Conservation (phyloP, 2,888 invertebrate species). For the Netelia virgata region DNA sequence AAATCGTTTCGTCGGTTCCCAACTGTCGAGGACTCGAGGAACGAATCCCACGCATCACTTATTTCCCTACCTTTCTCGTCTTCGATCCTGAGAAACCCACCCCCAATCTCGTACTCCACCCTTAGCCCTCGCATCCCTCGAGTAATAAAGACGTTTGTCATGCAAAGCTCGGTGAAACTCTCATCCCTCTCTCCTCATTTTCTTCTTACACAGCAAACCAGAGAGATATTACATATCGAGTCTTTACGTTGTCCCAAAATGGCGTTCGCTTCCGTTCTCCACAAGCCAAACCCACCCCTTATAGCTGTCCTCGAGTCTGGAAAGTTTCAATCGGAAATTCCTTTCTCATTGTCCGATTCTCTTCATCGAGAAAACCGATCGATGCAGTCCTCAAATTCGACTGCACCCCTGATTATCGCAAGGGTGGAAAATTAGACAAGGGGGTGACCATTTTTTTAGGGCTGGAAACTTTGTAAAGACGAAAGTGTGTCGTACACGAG, state of each 20-base stretch:
- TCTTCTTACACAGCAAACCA: constrained; percentile 5
- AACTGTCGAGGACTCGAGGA: not conserved
- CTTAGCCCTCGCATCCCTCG: constrained; percentile 10
- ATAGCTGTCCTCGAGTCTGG: constrained; percentile 6
- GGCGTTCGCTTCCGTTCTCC: not conserved
- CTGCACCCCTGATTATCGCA: not conserved
- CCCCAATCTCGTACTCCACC: not conserved
- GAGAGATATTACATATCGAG: constrained; percentile 51
- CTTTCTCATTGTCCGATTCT: not conserved
- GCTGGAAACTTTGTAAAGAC: constrained; percentile 24
- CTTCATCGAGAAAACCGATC: too few species aligned
- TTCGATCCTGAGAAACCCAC: not conserved
- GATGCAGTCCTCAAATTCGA: too few species aligned
- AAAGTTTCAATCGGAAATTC: constrained; percentile 59
- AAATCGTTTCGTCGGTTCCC: not conserved
- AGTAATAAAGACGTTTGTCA: constrained; percentile 67
- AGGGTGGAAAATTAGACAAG: not conserved
- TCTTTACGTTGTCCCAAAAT: not conserved
- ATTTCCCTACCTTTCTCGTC: not conserved
- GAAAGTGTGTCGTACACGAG: constrained; percentile 18
- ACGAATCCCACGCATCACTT: not conserved
- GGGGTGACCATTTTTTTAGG: not conserved
- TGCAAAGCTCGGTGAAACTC: constrained; percentile 62
- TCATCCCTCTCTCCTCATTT: not conserved
- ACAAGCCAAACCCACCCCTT: too few species aligned